A percentile compares a stretch with the other conserved stretches of the same genome.
Evolutionary conservation across 30 jellyfish, hydroid and myxozoan genomes (phyloP).

Genomic region (Mastigias papua): DNA sequence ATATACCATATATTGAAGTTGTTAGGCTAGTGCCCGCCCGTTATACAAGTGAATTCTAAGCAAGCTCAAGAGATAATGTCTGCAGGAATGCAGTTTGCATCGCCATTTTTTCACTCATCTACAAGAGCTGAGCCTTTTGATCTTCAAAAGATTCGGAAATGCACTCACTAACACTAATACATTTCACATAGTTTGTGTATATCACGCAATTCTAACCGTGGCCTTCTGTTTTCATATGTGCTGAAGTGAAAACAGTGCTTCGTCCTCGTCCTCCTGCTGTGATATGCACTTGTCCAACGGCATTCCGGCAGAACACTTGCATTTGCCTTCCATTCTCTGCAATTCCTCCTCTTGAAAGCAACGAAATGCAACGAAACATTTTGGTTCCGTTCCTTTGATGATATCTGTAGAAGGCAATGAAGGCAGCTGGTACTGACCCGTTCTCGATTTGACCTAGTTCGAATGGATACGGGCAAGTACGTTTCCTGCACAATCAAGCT

Average conservation of each 20-base stretch:
- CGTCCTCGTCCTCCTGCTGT: not conserved
- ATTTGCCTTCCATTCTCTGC: not conserved
- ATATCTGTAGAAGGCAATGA: not conserved
- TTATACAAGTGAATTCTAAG: not conserved
- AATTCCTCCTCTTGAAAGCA: not conserved
- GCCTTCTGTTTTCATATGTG: not conserved
- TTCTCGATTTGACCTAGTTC: not conserved
- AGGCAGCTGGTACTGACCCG: not conserved
- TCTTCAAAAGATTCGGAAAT: too few relatives aligned
- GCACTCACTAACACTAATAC: too few relatives aligned
- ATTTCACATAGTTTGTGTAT: too few relatives aligned
- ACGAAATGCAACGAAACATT: constrained; percentile 6
- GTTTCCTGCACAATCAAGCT: not conserved
- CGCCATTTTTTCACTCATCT: too few relatives aligned
- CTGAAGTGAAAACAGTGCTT: not conserved
- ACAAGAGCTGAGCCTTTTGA: too few relatives aligned
- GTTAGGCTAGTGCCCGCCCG: not conserved
- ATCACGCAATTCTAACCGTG: not conserved
- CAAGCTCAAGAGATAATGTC: not conserved
- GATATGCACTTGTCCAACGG: not conserved
- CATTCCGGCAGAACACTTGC: not conserved
- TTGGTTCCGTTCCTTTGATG: not conserved
- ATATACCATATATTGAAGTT: not conserved
- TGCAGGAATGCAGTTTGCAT: too few relatives aligned
- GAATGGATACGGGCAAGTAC: not conserved